A percentile compares a stretch with the other conserved stretches of the same genome.
Conservation (phyloP, 2,113 vertebrate species). For the Toxotes jaculatrix region DNA sequence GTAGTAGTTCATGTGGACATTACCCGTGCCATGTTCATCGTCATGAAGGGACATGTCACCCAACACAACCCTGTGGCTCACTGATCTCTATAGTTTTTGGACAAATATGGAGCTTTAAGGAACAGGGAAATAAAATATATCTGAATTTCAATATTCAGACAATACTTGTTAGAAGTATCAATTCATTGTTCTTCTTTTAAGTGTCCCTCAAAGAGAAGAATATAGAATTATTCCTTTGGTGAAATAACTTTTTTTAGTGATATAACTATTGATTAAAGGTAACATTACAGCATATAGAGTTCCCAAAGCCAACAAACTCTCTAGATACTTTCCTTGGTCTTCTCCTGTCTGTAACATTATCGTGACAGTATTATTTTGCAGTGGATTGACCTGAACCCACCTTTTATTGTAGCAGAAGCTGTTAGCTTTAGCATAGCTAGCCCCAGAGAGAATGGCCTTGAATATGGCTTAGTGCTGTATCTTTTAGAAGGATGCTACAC, state of each 20-base stretch:
- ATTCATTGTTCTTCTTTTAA: background rate
- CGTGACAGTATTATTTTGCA: constrained; percentile 25
- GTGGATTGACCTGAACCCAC: constrained; percentile 53
- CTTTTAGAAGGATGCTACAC: constrained; percentile 84
- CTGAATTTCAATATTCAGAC: background rate
- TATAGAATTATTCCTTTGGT: background rate
- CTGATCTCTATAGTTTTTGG: background rate
- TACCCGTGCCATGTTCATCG: background rate
- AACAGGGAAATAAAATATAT: background rate
- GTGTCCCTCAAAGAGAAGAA: background rate
- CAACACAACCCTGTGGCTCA: background rate
- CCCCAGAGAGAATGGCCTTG: constrained; percentile 76
- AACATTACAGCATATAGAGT: background rate
- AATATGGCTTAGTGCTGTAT: constrained; percentile 75
- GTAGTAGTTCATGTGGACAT: background rate
- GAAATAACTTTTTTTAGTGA: background rate
- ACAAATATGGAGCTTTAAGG: background rate
- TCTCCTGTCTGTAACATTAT: constrained; percentile 35
- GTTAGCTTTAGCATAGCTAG: constrained; percentile 69
- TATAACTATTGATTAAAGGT: too few species aligned
- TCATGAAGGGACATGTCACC: background rate
- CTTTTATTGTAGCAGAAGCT: constrained; percentile 61
- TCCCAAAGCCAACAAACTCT: background rate
- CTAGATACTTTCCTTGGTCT: background rate
- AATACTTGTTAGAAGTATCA: background rate